phyloP scores from a whole-genome alignment of 1,140 invertebrate species.

The Agrypnia vestita region DNA sequence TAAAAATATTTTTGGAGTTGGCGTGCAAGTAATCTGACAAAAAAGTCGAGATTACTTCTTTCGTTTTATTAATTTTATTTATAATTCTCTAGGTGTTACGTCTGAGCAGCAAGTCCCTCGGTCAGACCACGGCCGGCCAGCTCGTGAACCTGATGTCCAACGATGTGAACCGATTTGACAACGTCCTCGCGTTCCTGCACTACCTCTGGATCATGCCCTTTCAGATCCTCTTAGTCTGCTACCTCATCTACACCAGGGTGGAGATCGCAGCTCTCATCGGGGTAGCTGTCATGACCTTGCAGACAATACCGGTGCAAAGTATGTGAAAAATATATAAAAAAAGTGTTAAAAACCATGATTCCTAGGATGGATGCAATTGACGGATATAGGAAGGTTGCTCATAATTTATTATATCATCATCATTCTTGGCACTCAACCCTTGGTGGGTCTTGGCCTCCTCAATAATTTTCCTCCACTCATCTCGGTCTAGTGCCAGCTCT shows the following conservation, averaged over 20 bases:
- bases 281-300: constrained; percentile 74
- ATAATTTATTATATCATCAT: too few relatives aligned
- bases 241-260: constrained; percentile 81
- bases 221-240: constrained; percentile 75
- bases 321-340: constrained; percentile 63
- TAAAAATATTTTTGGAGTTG: too few relatives aligned
- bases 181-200: constrained; percentile 76
- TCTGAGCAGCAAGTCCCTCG: constrained; percentile 78
- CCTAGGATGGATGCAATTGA: too few relatives aligned
- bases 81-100: constrained; percentile 75
- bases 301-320: constrained; percentile 81
- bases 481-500: too few relatives aligned
- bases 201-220: constrained; percentile 82
- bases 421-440: too few relatives aligned
- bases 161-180: constrained; percentile 81
- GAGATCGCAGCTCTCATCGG: constrained; percentile 81
- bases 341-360: neutral
- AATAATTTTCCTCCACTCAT: too few relatives aligned
- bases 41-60: neutral
- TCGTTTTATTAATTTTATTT: constrained; percentile 40
- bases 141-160: constrained; percentile 90
- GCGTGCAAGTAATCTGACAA: neutral
- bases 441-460: too few relatives aligned
- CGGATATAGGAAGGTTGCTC: too few relatives aligned
- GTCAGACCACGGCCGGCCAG: constrained; percentile 84